These are phyloP conservation scores for Nasonia oneida DNA, from an alignment of 2,888 invertebrate species.

Conservation along the genomic window DNA sequence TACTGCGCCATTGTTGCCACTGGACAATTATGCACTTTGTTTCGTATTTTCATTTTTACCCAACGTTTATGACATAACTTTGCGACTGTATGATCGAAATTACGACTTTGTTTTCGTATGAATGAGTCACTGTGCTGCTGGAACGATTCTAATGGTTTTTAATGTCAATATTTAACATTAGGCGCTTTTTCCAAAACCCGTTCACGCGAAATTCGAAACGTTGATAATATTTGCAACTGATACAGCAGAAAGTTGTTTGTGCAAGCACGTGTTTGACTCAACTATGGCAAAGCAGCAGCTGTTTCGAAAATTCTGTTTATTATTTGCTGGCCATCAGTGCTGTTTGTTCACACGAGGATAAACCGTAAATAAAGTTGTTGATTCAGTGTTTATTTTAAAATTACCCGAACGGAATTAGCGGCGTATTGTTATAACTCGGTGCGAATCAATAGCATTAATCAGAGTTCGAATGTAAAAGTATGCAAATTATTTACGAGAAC, in stretches of 20 bases:
- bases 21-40: constrained; percentile 36
- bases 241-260: constrained; percentile 33
- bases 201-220: not conserved
- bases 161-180: not conserved
- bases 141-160: not conserved
- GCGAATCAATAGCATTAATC: not conserved
- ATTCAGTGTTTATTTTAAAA: constrained; percentile 43
- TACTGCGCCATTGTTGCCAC: not conserved
- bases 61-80: too few relatives aligned
- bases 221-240: constrained; percentile 16
- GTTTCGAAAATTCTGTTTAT: constrained; percentile 53
- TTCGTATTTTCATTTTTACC: not conserved
- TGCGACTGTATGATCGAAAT: too few relatives aligned
- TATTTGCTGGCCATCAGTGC: constrained; percentile 35
- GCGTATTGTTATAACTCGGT: not conserved
- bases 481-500: too few relatives aligned
- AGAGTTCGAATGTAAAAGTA: too few relatives aligned
- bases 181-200: not conserved
- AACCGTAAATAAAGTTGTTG: constrained; percentile 31
- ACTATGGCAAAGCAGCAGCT: not conserved
- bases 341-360: constrained; percentile 38
- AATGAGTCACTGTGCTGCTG: not conserved
- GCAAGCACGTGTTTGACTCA: not conserved
- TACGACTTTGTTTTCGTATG: too few relatives aligned
- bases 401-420: not conserved